Evolutionary conservation across 2,113 vertebrate species (phyloP).

Genomic region (Pangasianodon hypophthalmus): DNA sequence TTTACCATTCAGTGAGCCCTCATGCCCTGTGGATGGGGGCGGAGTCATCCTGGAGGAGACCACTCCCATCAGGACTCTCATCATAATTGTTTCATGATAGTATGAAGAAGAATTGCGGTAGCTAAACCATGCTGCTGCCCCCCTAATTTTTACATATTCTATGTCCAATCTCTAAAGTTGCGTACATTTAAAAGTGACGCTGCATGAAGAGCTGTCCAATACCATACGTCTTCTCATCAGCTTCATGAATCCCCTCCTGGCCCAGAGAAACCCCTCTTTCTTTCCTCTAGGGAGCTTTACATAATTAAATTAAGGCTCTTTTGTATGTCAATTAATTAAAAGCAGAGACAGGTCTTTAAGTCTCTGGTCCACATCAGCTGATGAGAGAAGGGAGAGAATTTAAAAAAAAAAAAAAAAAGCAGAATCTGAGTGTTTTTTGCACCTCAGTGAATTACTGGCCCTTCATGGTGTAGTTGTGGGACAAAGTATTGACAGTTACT

Average conservation of each 20-base stretch:
- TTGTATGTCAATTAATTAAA: constrained; percentile 84
- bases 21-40: not conserved
- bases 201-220: constrained; percentile 33
- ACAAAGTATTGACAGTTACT: constrained; percentile 49
- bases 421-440: constrained; percentile 51
- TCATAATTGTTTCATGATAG: not conserved
- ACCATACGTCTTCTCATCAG: constrained; percentile 51
- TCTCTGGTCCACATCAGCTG: constrained; percentile 39
- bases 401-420: not conserved
- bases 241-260: constrained; percentile 69
- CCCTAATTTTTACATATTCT: not conserved
- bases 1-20: not conserved
- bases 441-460: constrained; percentile 48
- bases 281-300: constrained; percentile 76
- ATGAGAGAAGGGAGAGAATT: not conserved
- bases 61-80: not conserved
- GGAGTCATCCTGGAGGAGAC: not conserved
- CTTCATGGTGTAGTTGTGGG: constrained; percentile 39
- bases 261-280: constrained; percentile 74
- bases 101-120: not conserved
- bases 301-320: constrained; percentile 83
- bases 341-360: constrained; percentile 65
- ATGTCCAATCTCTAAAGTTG: not conserved
- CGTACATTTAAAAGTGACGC: constrained; percentile 31
- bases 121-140: not conserved